A percentile compares a stretch with the other conserved stretches of the same genome.
phyloP scores from a whole-genome alignment of 1,140 invertebrate species.

The Stegodyphus dumicola region DNA sequence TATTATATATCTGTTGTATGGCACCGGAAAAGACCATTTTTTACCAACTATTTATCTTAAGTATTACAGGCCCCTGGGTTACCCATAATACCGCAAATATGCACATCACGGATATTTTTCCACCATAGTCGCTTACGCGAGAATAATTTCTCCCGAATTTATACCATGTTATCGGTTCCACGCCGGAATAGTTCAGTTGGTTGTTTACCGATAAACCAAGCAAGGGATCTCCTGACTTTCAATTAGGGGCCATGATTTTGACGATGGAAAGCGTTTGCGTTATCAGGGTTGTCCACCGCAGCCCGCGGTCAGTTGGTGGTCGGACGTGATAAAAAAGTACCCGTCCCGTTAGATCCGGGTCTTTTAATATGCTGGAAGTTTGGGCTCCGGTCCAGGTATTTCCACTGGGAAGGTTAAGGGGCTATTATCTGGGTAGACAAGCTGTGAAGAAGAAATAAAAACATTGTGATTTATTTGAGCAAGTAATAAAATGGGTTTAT shows the following conservation, averaged over 20 bases:
- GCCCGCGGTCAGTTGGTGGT: slow-evolving; percentile 33
- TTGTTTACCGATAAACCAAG: slow-evolving; percentile 26
- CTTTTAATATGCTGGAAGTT: too few species aligned
- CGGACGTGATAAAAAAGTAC: slow-evolving; percentile 31
- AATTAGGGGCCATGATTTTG: slow-evolving; percentile 39
- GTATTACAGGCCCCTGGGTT: background rate
- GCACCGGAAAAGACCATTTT: too few species aligned
- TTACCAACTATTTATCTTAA: background rate
- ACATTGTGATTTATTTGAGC: too few species aligned
- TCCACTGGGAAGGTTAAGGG: too few species aligned
- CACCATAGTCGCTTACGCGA: background rate
- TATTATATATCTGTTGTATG: too few species aligned
- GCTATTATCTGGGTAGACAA: too few species aligned
- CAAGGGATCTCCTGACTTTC: slow-evolving; percentile 38
- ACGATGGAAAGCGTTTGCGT: slow-evolving; percentile 3
- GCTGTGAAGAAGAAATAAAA: too few species aligned
- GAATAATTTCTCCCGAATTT: slow-evolving; percentile 39
- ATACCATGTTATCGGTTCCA: slow-evolving; percentile 37
- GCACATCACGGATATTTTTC: slow-evolving; percentile 40
- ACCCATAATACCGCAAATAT: slow-evolving; percentile 36
- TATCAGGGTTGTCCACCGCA: slow-evolving; percentile 20
- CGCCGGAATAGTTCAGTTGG: slow-evolving; percentile 25
- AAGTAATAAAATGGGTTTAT: too few species aligned
- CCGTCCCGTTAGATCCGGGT: background rate
- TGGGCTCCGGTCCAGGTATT: too few species aligned